Percentiles rank a stretch among this genome's conserved stretches.
Conservation (phyloP, 2,888 invertebrate species). For the Tetanocera ferruginea region DNA sequence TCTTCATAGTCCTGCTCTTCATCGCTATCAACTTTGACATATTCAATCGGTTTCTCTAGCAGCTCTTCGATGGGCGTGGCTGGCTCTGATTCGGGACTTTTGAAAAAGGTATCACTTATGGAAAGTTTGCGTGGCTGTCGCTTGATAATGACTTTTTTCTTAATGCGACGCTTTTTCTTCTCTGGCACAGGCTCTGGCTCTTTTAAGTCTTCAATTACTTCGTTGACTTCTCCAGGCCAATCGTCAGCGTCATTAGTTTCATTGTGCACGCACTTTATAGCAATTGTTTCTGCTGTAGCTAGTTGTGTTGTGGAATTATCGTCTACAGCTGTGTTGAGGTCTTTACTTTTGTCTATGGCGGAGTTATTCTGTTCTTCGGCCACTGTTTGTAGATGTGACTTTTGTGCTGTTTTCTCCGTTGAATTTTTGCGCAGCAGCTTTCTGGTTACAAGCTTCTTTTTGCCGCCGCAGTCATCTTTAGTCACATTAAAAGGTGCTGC, state of each 20-base stretch:
- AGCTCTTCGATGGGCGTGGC: constrained; percentile 60
- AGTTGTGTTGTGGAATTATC: background rate
- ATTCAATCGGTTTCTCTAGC: constrained; percentile 64
- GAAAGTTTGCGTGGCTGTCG: constrained; percentile 66
- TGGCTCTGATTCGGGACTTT: constrained; percentile 47
- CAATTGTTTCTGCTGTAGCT: constrained; percentile 12
- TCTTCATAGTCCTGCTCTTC: constrained; percentile 52
- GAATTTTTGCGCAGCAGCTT: constrained; percentile 60
- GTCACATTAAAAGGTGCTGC: constrained; percentile 41
- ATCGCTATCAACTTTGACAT: constrained; percentile 56
- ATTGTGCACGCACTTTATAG: background rate
- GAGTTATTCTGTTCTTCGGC: constrained; percentile 18
- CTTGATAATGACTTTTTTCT: constrained; percentile 68
- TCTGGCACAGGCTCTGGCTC: constrained; percentile 36
- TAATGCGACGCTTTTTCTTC: constrained; percentile 62
- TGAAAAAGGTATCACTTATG: constrained; percentile 61
- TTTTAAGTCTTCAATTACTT: background rate
- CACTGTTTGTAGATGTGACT: constrained; percentile 3
- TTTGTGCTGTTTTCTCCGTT: constrained; percentile 43
- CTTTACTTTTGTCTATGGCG: constrained; percentile 41
- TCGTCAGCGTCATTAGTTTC: background rate
- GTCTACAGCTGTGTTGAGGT: background rate
- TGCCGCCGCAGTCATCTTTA: constrained; percentile 52
- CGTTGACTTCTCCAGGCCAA: background rate
- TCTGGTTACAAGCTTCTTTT: constrained; percentile 55